Percentiles rank a stretch among this genome's conserved stretches.
Evolutionary conservation across 2,888 invertebrate genomes (phyloP).

Genomic region (Polyommatus iphigenia): DNA sequence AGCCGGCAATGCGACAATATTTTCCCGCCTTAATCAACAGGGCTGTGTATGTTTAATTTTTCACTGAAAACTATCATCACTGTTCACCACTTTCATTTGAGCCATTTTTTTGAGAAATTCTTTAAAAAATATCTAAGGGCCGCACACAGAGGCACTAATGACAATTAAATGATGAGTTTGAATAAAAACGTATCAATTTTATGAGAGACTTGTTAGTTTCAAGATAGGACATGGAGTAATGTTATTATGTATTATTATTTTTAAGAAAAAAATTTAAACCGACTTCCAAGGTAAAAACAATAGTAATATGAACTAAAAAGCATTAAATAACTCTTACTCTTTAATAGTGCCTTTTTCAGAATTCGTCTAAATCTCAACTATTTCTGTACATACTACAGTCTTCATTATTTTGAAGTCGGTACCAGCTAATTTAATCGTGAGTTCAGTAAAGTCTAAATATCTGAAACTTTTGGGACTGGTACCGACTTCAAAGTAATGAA

Average conservation of each 20-base stretch:
- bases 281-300: too few species aligned
- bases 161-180: background rate
- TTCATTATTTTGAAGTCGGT: too few species aligned
- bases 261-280: too few species aligned
- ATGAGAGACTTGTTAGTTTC: background rate
- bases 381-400: too few species aligned
- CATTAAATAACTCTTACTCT: too few species aligned
- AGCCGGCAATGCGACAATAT: constrained; percentile 16
- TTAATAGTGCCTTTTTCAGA: too few species aligned
- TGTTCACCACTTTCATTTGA: background rate
- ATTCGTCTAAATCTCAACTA: too few species aligned
- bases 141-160: background rate
- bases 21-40: constrained; percentile 22
- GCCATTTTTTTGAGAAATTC: background rate
- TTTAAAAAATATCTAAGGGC: background rate
- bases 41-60: constrained; percentile 18
- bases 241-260: background rate
- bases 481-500: too few species aligned
- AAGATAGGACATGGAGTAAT: background rate
- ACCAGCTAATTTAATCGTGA: too few species aligned
- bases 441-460: too few species aligned
- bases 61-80: constrained; percentile 1
- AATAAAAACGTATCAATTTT: background rate
- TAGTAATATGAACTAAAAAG: too few species aligned
- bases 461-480: too few species aligned